Percentiles rank a stretch among this genome's conserved stretches.
phyloP scores from a whole-genome alignment of 2,113 vertebrate species.

The Sylvilagus bachmani region DNA sequence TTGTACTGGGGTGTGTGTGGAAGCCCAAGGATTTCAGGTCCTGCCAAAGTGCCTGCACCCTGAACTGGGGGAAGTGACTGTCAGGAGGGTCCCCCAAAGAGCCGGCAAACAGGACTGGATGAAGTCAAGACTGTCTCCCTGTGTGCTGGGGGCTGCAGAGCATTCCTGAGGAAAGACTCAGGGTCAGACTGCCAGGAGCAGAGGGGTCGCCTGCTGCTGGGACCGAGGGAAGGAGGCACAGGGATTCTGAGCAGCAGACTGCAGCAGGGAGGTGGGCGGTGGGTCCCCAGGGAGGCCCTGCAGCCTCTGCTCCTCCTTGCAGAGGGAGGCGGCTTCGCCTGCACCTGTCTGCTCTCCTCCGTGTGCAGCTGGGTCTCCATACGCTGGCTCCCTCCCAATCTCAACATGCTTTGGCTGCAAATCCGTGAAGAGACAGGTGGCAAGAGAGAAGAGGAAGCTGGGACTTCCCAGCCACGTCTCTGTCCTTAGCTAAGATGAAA shows the following conservation, averaged over 20 bases:
- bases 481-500: neutral
- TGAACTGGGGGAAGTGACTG: neutral
- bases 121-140: neutral
- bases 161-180: neutral
- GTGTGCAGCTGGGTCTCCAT: neutral
- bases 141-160: neutral
- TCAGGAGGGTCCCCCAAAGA: neutral
- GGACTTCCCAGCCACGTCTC: neutral
- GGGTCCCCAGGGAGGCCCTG: neutral
- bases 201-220: neutral
- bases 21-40: neutral
- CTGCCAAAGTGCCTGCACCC: neutral
- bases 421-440: neutral
- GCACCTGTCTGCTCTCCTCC: neutral
- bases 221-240: neutral
- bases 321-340: neutral
- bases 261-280: rapidly evolving
- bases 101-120: neutral
- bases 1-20: no score
- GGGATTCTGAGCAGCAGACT: neutral
- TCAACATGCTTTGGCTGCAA: neutral
- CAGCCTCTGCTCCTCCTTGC: neutral
- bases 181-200: neutral
- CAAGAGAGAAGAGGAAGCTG: neutral
- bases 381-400: neutral